phyloP scores from a whole-genome alignment of 1,140 invertebrate genomes.

The Drosophila melanica region DNA sequence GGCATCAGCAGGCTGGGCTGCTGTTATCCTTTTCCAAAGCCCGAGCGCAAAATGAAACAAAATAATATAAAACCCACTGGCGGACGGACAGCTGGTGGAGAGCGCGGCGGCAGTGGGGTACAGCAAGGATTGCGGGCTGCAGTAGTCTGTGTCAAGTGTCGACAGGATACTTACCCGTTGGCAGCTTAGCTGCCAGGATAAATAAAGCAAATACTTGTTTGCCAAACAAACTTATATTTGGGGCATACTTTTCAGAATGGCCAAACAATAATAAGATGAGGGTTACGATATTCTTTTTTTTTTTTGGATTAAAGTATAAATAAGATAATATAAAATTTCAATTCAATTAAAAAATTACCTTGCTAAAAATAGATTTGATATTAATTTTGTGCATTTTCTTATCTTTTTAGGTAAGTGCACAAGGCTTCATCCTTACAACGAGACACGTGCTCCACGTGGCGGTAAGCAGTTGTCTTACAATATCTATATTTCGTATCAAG shows the following conservation, averaged over 20 bases:
- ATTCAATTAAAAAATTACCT: neutral
- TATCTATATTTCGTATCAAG: conserved; percentile 23
- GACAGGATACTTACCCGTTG: conserved; percentile 44
- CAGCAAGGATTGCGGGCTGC: conserved; percentile 9
- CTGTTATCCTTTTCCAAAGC: conserved; percentile 73
- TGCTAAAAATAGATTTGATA: conserved; percentile 10
- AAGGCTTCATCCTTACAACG: conserved; percentile 62
- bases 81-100: neutral
- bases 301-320: too few species aligned
- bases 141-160: conserved; percentile 64
- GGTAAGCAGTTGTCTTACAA: conserved; percentile 64
- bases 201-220: conserved; percentile 42
- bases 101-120: neutral
- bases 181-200: conserved; percentile 9
- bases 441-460: conserved; percentile 65
- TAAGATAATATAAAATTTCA: conserved; percentile 7
- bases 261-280: conserved; percentile 48
- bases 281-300: conserved; percentile 20
- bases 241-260: conserved; percentile 23
- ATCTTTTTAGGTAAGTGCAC: conserved; percentile 66
- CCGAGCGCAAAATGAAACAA: conserved; percentile 46
- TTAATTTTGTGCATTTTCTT: conserved; percentile 25
- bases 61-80: conserved; percentile 68
- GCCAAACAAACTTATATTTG: conserved; percentile 41
- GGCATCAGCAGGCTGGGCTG: conserved; percentile 45